phyloP scores from a whole-genome alignment of 2,888 invertebrate genomes.

The Chloroclysta siterata region DNA sequence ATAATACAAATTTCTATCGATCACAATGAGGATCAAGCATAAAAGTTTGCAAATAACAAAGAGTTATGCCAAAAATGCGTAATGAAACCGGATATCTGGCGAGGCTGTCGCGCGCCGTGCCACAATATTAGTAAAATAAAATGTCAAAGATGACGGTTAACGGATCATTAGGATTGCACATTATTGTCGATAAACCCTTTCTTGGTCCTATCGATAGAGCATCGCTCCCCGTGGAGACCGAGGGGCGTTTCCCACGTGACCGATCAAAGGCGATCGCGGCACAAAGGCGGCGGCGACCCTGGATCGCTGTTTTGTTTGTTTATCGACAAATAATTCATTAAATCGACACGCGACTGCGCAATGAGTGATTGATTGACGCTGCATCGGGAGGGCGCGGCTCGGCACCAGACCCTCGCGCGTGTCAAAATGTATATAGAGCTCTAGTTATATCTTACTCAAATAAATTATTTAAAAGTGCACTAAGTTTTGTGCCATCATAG shows the following conservation, averaged over 20 bases:
- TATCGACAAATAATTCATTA: conserved; percentile 68
- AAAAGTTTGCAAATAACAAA: conserved; percentile 1
- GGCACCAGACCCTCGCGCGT: too few species aligned
- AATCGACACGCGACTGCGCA: conserved; percentile 66
- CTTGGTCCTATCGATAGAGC: conserved; percentile 23
- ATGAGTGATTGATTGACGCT: conserved; percentile 56
- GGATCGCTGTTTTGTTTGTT: conserved; percentile 49
- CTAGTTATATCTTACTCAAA: too few species aligned
- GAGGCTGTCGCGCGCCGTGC: not conserved
- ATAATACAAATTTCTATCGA: not conserved
- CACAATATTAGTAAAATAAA: conserved; percentile 14
- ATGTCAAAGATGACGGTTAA: conserved; percentile 41
- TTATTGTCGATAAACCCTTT: conserved; percentile 44
- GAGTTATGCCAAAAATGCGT: conserved; percentile 13
- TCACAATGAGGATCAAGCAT: not conserved
- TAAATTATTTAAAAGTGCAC: too few species aligned
- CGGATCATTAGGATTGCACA: conserved; percentile 45
- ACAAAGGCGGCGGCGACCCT: conserved; percentile 34
- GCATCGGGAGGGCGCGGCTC: conserved; percentile 25
- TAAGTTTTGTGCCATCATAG: too few species aligned
- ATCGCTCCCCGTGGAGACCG: conserved; percentile 35
- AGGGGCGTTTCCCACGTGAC: conserved; percentile 32
- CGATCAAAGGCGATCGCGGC: conserved; percentile 33
- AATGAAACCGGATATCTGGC: conserved; percentile 28
- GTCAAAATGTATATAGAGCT: too few species aligned